phyloP scores from a whole-genome alignment of 2,113 vertebrate genomes.

The Colius striatus region DNA sequence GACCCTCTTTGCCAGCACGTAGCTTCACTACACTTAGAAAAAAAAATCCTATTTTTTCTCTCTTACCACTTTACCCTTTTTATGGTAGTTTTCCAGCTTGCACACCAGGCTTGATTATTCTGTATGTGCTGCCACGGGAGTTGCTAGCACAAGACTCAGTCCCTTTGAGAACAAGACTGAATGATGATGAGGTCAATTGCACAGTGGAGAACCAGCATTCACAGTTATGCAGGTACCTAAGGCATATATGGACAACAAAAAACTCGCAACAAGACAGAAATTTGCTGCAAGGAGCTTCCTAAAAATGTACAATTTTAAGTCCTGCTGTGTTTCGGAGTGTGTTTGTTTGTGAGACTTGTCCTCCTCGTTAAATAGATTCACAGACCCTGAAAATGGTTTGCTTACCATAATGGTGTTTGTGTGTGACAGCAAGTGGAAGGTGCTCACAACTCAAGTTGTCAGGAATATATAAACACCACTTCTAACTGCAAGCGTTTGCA shows the following conservation, averaged over 20 bases:
- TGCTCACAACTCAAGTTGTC: neutral
- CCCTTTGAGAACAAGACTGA: neutral
- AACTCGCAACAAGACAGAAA: rapidly evolving
- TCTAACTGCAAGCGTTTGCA: neutral
- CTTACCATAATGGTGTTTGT: neutral
- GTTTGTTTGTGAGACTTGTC: neutral
- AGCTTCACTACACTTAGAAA: neutral
- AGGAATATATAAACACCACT: neutral
- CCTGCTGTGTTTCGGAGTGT: rapidly evolving
- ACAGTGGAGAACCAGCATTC: rapidly evolving
- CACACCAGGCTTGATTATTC: rapidly evolving
- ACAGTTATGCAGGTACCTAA: neutral
- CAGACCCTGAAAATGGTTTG: neutral
- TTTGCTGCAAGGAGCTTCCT: neutral
- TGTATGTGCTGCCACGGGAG: rapidly evolving
- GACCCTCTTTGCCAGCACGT: neutral
- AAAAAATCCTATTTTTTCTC: neutral
- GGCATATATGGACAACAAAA: neutral
- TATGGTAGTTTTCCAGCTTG: too few relatives aligned
- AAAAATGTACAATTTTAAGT: neutral
- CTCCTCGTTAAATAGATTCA: rapidly evolving
- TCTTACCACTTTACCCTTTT: neutral
- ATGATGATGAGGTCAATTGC: rapidly evolving
- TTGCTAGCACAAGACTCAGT: neutral
- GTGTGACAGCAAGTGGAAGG: neutral